phyloP scores from a whole-genome alignment of 2,888 invertebrate genomes.

The Ormyrus labotus region DNA sequence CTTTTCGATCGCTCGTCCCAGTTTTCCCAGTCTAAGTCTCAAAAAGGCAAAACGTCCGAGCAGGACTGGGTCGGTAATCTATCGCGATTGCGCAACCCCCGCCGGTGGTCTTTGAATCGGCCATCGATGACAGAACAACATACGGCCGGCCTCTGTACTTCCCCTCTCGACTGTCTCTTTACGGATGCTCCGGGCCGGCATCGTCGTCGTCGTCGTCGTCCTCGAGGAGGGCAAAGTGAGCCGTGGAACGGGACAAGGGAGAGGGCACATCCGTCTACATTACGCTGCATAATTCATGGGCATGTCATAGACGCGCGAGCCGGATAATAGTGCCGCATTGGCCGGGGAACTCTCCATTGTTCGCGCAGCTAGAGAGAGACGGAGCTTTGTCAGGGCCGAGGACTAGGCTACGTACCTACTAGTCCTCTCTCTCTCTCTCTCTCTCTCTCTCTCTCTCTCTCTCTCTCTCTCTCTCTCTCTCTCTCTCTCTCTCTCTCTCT shows the following conservation, averaged over 20 bases:
- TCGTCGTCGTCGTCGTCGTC: background rate
- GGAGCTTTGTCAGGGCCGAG: slow-evolving; percentile 18
- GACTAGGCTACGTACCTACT: slow-evolving; percentile 6
- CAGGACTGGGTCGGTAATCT: too few relatives aligned
- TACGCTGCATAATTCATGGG: slow-evolving; percentile 74
- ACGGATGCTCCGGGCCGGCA: background rate
- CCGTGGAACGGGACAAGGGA: slow-evolving; percentile 26
- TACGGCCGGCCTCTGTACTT: slow-evolving; percentile 14
- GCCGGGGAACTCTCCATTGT: slow-evolving; percentile 66
- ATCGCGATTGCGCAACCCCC: too few relatives aligned
- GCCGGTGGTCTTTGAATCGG: slow-evolving; percentile 58
- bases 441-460: background rate
- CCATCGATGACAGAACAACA: slow-evolving; percentile 65
- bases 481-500: background rate
- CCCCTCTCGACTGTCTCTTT: background rate
- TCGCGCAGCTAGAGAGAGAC: slow-evolving; percentile 41
- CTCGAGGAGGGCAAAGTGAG: background rate
- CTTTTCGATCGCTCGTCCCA: too few relatives aligned
- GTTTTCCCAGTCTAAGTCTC: too few relatives aligned
- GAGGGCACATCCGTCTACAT: slow-evolving; percentile 72
- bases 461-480: background rate
- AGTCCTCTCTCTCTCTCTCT: background rate
- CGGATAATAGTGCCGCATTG: slow-evolving; percentile 72
- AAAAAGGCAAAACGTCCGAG: too few relatives aligned
- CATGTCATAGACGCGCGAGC: slow-evolving; percentile 74